Evolutionary conservation across 2,888 invertebrate species (phyloP).

Genomic region (Eupithecia insigniata): DNA sequence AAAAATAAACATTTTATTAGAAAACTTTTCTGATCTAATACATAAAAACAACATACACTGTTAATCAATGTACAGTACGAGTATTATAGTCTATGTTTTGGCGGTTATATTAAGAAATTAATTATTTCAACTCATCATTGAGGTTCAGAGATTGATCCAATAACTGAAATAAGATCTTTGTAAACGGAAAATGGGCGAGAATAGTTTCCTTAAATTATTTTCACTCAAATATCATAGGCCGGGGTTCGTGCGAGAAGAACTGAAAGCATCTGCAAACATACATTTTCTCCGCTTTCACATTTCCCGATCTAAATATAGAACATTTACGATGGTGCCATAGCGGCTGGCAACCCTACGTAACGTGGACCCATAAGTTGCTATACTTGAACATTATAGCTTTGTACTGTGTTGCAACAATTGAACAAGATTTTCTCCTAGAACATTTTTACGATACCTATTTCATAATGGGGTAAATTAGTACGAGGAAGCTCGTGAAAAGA

Average conservation of each 20-base stretch:
- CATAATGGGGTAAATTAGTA: background rate
- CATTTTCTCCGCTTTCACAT: conserved; percentile 36
- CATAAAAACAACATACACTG: too few species aligned
- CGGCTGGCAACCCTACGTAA: conserved; percentile 19
- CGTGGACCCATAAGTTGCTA: conserved; percentile 16
- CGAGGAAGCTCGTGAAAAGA: background rate
- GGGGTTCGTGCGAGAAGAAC: conserved; percentile 18
- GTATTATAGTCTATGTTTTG: background rate
- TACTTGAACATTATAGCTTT: conserved; percentile 9
- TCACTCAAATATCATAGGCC: conserved; percentile 23
- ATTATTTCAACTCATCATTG: background rate
- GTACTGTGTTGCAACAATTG: background rate
- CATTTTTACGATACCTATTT: background rate
- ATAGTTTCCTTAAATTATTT: conserved; percentile 14
- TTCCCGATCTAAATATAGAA: conserved; percentile 38
- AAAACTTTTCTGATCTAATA: too few species aligned
- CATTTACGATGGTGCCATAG: conserved; percentile 24
- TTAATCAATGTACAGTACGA: too few species aligned
- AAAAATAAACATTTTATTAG: too few species aligned
- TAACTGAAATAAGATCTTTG: background rate
- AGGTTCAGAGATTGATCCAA: background rate
- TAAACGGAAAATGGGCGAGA: background rate
- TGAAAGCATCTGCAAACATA: conserved; percentile 37
- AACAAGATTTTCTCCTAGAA: background rate
- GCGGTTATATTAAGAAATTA: background rate